These are phyloP conservation scores for Poecilia wingei DNA, from an alignment of 2,797 vertebrate species.

Conservation along the genomic window DNA sequence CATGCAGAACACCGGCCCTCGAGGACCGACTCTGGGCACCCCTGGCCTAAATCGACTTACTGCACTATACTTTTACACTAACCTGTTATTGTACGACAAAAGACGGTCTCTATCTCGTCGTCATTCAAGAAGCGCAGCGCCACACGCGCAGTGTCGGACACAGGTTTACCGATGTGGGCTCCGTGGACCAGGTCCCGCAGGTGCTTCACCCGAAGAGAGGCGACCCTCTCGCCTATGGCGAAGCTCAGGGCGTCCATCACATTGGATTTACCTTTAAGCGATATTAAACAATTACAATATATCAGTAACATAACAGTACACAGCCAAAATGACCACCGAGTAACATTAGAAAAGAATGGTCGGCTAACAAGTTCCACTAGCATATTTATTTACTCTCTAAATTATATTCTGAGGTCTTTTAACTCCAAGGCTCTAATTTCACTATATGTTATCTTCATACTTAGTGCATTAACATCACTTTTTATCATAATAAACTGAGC, in stretches of 20 bases:
- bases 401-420: background rate
- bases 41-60: no score
- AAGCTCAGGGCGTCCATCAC: conserved; percentile 97
- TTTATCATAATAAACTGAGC: background rate
- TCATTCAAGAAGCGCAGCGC: conserved; percentile 83
- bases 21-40: no score
- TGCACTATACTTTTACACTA: conserved; percentile 68
- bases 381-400: background rate
- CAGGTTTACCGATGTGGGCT: conserved; percentile 87
- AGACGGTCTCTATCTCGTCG: conserved; percentile 82
- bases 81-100: conserved; percentile 87
- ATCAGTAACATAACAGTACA: background rate
- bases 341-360: background rate
- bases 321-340: background rate
- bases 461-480: background rate
- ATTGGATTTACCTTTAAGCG: conserved; percentile 89
- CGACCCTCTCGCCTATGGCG: conserved; percentile 86
- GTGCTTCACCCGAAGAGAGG: conserved; percentile 86
- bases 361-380: background rate
- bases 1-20: no score
- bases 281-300: background rate
- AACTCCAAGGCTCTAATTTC: background rate
- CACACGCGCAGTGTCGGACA: conserved; percentile 84
- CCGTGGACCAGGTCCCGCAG: conserved; percentile 90
- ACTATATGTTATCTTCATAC: background rate